Conservation (phyloP, 2,888 invertebrate species). For the Hirtodrosophila alboralis region DNA sequence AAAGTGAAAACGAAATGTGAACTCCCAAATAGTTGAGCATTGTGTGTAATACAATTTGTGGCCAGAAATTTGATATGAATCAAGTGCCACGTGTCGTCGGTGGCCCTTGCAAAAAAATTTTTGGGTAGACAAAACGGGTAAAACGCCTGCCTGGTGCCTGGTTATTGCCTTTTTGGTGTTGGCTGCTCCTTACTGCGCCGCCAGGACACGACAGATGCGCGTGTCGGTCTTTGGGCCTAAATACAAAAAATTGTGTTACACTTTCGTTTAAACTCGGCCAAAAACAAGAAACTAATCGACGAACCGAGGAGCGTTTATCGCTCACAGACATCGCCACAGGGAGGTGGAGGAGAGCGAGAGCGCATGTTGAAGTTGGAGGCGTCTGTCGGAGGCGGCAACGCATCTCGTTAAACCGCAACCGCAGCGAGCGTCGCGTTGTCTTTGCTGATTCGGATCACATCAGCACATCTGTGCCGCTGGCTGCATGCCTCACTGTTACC, state of each 20-base stretch:
- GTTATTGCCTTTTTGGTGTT: not conserved
- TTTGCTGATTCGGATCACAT: conserved; percentile 65
- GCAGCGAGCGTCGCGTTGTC: conserved; percentile 38
- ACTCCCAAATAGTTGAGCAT: conserved; percentile 68
- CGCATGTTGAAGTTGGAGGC: conserved; percentile 38
- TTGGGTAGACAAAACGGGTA: conserved; percentile 7
- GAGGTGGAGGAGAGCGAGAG: conserved; percentile 5
- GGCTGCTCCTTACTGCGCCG: no score
- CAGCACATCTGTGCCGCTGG: conserved; percentile 75
- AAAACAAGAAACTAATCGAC: conserved; percentile 58
- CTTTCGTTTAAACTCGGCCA: conserved; percentile 65
- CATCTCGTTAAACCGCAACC: conserved; percentile 82
- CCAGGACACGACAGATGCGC: conserved; percentile 72
- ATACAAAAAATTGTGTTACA: conserved; percentile 72
- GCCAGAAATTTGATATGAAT: conserved; percentile 81
- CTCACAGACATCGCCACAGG: conserved; percentile 47
- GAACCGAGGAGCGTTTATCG: conserved; percentile 65
- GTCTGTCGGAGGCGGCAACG: conserved; percentile 76
- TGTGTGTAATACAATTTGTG: conserved; percentile 60
- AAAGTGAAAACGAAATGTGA: conserved; percentile 58
- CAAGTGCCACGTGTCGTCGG: conserved; percentile 82
- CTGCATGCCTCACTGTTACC: conserved; percentile 29
- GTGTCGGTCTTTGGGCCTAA: conserved; percentile 50
- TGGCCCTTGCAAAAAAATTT: conserved; percentile 57
- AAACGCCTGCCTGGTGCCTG: not conserved